Percentiles rank a stretch among this genome's conserved stretches.
These are phyloP conservation scores for Synanceia verrucosa DNA, from an alignment of 2,797 vertebrate genomes.

Conservation along the genomic window DNA sequence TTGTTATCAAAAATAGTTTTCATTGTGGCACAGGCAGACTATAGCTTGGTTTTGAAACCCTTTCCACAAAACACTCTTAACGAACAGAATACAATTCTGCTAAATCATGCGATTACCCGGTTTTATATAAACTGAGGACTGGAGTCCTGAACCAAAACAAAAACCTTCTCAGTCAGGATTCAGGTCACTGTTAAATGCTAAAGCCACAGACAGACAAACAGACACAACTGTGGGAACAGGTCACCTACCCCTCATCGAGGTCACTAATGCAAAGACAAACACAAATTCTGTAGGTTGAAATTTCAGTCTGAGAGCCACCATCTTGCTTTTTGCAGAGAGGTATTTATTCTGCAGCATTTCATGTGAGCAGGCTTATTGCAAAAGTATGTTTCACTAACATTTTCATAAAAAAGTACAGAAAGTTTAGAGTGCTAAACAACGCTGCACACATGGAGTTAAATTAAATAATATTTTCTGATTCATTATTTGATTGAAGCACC, in stretches of 20 bases:
- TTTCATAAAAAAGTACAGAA: neutral
- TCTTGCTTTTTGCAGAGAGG: neutral
- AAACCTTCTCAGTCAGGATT: constrained; percentile 19
- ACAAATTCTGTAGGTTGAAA: neutral
- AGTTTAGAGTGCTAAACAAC: neutral
- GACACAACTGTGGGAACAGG: neutral
- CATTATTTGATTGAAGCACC: neutral
- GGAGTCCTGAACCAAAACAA: neutral
- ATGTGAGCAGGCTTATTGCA: neutral
- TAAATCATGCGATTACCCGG: neutral
- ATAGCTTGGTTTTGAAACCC: constrained; percentile 19
- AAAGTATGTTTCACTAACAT: neutral
- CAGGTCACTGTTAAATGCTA: constrained; percentile 1
- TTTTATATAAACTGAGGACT: neutral
- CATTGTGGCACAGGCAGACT: neutral
- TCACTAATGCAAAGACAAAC: neutral
- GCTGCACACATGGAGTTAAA: neutral
- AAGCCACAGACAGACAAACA: neutral
- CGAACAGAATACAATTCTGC: neutral
- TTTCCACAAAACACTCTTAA: constrained; percentile 1
- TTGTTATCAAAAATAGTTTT: constrained; percentile 17
- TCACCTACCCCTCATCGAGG: neutral
- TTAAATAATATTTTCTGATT: neutral
- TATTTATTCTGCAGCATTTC: neutral
- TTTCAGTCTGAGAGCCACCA: neutral